phyloP scores from a whole-genome alignment of 2,797 vertebrate genomes.

The Craterocephalus amniculus region DNA sequence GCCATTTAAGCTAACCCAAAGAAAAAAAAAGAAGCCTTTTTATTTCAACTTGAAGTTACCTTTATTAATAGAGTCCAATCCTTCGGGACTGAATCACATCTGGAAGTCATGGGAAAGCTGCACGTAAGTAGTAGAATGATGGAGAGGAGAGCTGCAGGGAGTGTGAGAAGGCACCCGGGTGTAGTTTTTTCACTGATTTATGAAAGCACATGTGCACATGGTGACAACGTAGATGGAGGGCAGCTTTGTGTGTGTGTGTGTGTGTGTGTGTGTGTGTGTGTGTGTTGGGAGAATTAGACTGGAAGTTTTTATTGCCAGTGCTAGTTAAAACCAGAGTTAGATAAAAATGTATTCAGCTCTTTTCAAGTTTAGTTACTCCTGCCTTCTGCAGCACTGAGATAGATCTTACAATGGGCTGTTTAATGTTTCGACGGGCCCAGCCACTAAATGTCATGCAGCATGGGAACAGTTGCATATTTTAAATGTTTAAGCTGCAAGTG shows the following conservation, averaged over 20 bases:
- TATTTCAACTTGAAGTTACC: conserved; percentile 23
- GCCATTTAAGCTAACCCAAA: conserved; percentile 16
- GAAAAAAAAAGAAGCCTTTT: conserved; percentile 5
- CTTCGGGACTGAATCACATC: conserved; percentile 37
- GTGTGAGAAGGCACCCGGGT: conserved; percentile 30
- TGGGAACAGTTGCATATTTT: conserved; percentile 64
- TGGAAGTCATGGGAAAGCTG: conserved; percentile 49
- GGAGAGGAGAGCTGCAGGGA: conserved; percentile 27
- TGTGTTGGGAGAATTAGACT: conserved; percentile 2
- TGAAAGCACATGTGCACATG: conserved; percentile 47
- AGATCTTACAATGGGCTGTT: conserved; percentile 53
- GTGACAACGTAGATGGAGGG: conserved; percentile 32
- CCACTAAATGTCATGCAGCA: conserved; percentile 71
- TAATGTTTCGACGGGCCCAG: conserved; percentile 54
- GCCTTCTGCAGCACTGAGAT: conserved; percentile 3
- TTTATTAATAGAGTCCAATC: conserved; percentile 36
- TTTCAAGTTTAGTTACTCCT: conserved; percentile 30
- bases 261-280: conserved; percentile 1
- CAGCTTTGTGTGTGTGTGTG: background rate
- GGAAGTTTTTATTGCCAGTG: background rate
- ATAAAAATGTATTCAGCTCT: conserved; percentile 19
- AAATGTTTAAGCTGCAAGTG: conserved; percentile 71
- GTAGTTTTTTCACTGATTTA: conserved; percentile 52
- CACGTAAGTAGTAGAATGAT: conserved; percentile 8
- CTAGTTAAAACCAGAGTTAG: conserved; percentile 11